Percentiles rank a stretch among this genome's conserved stretches.
Evolutionary conservation across 2,113 vertebrate genomes (phyloP).

Genomic region (Brachyhypopomus occidentalis): DNA sequence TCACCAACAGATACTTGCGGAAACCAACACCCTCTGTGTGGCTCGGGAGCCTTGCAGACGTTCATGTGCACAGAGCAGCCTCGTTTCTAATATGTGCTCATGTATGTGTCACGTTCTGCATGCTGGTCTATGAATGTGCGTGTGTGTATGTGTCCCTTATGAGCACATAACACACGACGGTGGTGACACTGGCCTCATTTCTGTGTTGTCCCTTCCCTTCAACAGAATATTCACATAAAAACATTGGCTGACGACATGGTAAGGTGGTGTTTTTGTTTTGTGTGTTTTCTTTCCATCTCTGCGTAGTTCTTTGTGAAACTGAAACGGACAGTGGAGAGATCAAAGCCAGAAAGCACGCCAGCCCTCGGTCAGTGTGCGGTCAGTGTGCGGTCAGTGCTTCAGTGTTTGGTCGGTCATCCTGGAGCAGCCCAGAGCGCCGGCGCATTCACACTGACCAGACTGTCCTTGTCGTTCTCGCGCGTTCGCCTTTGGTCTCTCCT

Average conservation of each 20-base stretch:
- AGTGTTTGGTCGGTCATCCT: neutral
- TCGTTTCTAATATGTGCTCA: neutral
- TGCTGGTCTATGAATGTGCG: conserved; percentile 26
- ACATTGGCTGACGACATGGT: conserved; percentile 99
- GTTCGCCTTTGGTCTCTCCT: conserved; percentile 62
- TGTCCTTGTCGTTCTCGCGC: neutral
- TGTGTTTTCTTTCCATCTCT: conserved; percentile 47
- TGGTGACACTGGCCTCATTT: conserved; percentile 73
- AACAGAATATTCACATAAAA: conserved; percentile 99
- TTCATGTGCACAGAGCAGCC: too few relatives aligned
- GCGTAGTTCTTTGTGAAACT: conserved; percentile 52
- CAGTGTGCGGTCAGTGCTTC: neutral
- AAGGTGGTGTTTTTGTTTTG: conserved; percentile 80
- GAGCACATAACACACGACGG: conserved; percentile 52
- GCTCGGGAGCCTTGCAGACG: neutral
- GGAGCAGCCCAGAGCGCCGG: neutral
- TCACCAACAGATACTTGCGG: neutral
- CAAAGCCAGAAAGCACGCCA: conserved; percentile 25
- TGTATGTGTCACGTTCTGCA: neutral
- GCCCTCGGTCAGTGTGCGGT: conserved; percentile 25
- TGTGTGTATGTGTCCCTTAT: conserved; percentile 32
- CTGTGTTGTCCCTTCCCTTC: conserved; percentile 81
- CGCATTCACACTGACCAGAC: neutral
- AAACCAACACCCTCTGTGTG: neutral
- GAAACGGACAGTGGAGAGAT: conserved; percentile 67